Evolutionary conservation across 2,888 invertebrate genomes (phyloP).

Genomic region (Neelides folsomi): DNA sequence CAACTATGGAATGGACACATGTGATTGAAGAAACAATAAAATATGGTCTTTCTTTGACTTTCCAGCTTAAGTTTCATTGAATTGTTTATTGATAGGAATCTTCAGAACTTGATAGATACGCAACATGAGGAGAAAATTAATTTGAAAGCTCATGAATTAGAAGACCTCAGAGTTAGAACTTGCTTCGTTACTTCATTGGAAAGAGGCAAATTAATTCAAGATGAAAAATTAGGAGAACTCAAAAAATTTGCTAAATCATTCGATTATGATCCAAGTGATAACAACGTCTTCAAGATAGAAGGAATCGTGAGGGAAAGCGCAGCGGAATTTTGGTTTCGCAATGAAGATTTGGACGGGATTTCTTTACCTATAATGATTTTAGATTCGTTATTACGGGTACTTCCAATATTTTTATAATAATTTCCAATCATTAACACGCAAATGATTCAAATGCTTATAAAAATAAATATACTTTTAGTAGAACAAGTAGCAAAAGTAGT

Average conservation of each 20-base stretch:
- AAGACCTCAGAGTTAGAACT: slow-evolving; percentile 64
- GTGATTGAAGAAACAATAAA: slow-evolving; percentile 35
- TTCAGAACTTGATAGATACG: slow-evolving; percentile 38
- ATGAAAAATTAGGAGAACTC: slow-evolving; percentile 31
- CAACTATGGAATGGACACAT: too few relatives aligned
- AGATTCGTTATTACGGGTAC: slow-evolving; percentile 58
- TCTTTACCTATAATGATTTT: slow-evolving; percentile 73
- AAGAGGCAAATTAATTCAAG: slow-evolving; percentile 43
- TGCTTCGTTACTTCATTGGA: slow-evolving; percentile 72
- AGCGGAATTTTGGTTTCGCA: slow-evolving; percentile 71
- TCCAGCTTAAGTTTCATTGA: too few relatives aligned
- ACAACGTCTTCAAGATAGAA: slow-evolving; percentile 49
- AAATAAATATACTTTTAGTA: neutral
- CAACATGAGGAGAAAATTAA: slow-evolving; percentile 37
- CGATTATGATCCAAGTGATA: slow-evolving; percentile 43
- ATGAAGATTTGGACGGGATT: slow-evolving; percentile 60
- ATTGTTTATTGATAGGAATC: slow-evolving; percentile 37
- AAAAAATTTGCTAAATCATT: slow-evolving; percentile 19
- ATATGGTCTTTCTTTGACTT: too few relatives aligned
- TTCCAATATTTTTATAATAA: neutral
- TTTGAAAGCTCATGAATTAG: slow-evolving; percentile 46
- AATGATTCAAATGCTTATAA: neutral
- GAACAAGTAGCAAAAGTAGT: neutral
- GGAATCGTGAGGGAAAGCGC: slow-evolving; percentile 63
- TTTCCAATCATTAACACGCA: neutral